Base-by-base conservation (phyloP, 2,888 invertebrate species). In the Colletes collaris region DNA sequence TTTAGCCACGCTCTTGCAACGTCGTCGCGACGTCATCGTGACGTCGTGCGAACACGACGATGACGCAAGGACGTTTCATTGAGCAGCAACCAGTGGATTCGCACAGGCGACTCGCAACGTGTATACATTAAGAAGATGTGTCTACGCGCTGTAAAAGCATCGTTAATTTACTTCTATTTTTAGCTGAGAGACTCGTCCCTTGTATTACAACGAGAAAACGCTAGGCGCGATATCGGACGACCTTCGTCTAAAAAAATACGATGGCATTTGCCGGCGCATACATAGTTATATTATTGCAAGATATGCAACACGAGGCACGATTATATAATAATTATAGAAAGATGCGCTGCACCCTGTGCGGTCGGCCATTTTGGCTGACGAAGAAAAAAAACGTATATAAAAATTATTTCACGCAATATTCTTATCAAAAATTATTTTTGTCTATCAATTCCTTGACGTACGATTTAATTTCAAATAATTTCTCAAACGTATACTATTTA, bases 21-120 rank as follows among this genome's bases (percentile, higher is more conserved):
- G 78, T 76, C 86, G 81, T 76, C 67, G 64, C 81, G 75, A 89
- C 89, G 89, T 89, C 88, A 88, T 66, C 76, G 81, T 88, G 86
- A 76, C 82, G 87, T 86, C 65, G 82, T 56, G 67, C n/a, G 64
- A 59, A 75, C 59, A 1, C 67, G 71, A 74, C 67, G 82, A 84
- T 89, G 89, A 89, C 89, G 89, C 81, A 87, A 83, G 60, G 50
- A 70, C 56, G 78, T 55, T 76, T 76, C 72, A 74, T 59, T 53
- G 60, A 76, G 70, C 19, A 37, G 55, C 66, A 56, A 68, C 44
- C 13, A 58, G 65, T 49, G 65, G 72, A 65, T 62, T 75, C 72
- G 60, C 62, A 56, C 62, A 11, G 52, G n/a, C 64, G 8, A 49
- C 52, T 53, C 40, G 64, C 27, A n/a, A n/a, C 46, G 19, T 63